Evolutionary conservation across 2,888 invertebrate genomes (phyloP).

Genomic region (Lepidocyrtinus sp.): DNA sequence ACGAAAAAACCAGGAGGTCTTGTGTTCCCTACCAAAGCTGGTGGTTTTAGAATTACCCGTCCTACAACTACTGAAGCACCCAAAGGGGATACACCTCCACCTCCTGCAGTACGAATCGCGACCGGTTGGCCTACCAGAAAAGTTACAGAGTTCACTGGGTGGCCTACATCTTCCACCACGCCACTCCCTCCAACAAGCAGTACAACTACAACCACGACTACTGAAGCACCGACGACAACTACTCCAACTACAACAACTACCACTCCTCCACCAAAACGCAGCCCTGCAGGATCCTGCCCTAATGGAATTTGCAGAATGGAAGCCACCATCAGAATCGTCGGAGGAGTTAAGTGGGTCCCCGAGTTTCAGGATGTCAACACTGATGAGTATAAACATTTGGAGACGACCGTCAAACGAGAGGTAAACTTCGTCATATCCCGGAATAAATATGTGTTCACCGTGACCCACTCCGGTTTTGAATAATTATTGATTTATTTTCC

Average conservation of each 20-base stretch:
- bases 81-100: conserved; percentile 74
- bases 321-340: conserved; percentile 87
- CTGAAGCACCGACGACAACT: conserved; percentile 74
- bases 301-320: conserved; percentile 81
- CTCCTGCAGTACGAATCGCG: conserved; percentile 80
- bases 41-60: conserved; percentile 77
- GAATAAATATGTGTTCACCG: not conserved
- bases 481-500: conserved; percentile 50
- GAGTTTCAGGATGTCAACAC: conserved; percentile 90
- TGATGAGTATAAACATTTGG: conserved; percentile 87
- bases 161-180: conserved; percentile 85
- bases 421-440: conserved; percentile 34
- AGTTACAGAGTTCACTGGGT: conserved; percentile 91
- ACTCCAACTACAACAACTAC: conserved; percentile 80
- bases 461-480: not conserved
- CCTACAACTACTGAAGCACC: conserved; percentile 77
- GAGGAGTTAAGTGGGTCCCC: conserved; percentile 87
- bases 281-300: conserved; percentile 62
- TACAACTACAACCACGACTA: conserved; percentile 76
- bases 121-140: conserved; percentile 90
- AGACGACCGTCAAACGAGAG: conserved; percentile 67
- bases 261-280: conserved; percentile 79
- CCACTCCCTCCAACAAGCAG: conserved; percentile 78
- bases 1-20: conserved; percentile 72
- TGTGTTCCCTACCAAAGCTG: conserved; percentile 86